phyloP scores from a whole-genome alignment of 2,888 invertebrate genomes.

The Parnassius orleans region DNA sequence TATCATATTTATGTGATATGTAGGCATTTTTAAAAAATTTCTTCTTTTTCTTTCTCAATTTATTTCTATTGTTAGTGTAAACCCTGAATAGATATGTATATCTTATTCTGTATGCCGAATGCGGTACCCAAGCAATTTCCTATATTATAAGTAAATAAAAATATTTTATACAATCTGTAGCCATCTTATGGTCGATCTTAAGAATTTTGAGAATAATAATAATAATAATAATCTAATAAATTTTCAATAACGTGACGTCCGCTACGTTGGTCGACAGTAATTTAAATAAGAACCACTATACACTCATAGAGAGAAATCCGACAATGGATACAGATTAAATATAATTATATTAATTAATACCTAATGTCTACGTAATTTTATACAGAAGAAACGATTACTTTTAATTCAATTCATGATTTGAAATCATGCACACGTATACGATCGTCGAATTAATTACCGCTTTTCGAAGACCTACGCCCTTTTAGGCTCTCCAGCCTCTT shows the following conservation, averaged over 20 bases:
- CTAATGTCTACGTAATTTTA: constrained; percentile 73
- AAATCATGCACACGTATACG: constrained; percentile 79
- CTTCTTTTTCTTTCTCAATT: constrained; percentile 43
- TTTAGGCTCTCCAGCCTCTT: constrained; percentile 50
- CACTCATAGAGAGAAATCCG: constrained; percentile 81
- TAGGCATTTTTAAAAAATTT: constrained; percentile 45
- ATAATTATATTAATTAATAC: constrained; percentile 78
- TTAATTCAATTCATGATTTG: constrained; percentile 72
- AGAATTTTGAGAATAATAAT: constrained; percentile 65
- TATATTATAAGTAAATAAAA: constrained; percentile 76
- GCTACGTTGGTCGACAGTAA: constrained; percentile 78
- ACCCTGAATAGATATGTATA: constrained; percentile 74
- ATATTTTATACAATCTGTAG: constrained; percentile 75
- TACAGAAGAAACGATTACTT: constrained; percentile 73
- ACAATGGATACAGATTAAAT: constrained; percentile 79
- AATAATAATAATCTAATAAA: constrained; percentile 77
- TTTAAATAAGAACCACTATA: constrained; percentile 79
- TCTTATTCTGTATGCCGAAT: constrained; percentile 49
- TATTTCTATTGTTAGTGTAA: constrained; percentile 44
- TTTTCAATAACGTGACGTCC: constrained; percentile 78
- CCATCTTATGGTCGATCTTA: constrained; percentile 79
- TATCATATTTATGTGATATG: constrained; percentile 67
- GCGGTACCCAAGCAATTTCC: constrained; percentile 70
- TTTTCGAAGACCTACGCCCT: constrained; percentile 70
- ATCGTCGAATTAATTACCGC: constrained; percentile 65